Evolutionary conservation across 2,113 vertebrate species (phyloP).

Genomic region (Pelodiscus sinensis): DNA sequence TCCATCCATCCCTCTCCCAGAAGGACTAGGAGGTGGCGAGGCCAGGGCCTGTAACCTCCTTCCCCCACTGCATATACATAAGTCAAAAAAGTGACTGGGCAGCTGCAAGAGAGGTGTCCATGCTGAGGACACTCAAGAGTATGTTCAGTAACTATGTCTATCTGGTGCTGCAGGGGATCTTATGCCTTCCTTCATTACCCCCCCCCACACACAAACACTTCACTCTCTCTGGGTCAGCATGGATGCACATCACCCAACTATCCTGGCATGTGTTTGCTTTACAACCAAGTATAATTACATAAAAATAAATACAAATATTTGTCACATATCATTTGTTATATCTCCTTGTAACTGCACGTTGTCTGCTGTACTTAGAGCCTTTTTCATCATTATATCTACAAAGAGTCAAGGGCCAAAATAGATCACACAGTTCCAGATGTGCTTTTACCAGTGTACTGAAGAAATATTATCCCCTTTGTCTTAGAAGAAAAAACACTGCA

Average conservation of each 20-base stretch:
- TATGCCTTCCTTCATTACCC: neutral
- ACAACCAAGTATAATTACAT: neutral
- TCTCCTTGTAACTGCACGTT: neutral
- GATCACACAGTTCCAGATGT: neutral
- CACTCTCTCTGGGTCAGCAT: neutral
- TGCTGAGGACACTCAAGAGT: neutral
- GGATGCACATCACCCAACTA: neutral
- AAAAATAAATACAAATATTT: neutral
- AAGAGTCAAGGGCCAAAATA: neutral
- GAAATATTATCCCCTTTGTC: rapidly evolving
- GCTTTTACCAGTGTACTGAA: rapidly evolving
- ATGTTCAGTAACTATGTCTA: neutral
- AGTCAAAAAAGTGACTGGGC: neutral
- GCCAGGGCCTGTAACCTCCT: neutral
- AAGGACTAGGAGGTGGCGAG: neutral
- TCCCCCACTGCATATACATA: neutral
- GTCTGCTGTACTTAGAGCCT: neutral
- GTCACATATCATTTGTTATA: neutral
- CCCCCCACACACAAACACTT: too few relatives aligned
- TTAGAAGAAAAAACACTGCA: neutral
- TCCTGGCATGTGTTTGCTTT: rapidly evolving
- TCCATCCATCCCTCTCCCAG: neutral
- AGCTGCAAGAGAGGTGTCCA: neutral
- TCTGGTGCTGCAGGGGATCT: neutral
- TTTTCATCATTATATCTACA: neutral